Base-by-base conservation (phyloP, 2,113 vertebrate genomes). In the Natator depressus region DNA sequence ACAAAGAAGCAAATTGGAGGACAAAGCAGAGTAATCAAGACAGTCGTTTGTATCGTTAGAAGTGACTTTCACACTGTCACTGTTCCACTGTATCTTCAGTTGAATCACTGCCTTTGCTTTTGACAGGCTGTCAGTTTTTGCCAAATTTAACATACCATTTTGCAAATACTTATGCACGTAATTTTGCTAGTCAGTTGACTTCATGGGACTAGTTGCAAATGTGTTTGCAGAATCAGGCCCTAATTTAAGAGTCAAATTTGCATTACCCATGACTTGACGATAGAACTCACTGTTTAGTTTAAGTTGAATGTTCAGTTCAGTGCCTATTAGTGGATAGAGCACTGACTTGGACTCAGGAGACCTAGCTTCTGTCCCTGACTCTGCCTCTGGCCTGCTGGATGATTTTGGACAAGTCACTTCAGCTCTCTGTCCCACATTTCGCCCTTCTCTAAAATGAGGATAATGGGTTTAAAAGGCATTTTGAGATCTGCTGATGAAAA, bases 91-190 rank as follows among this genome's bases (percentile, higher is more conserved):
- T 78, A 47, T 50, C 49, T 88, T 91, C 59, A 78, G 0, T 47
- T 0, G 1, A 53, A 79, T 95, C 57, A 65, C 85, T 72, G 7
- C 69, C 2, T 84, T 46, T 93, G n/a, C 85, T 95, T 94, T 88
- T 91, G 62, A 65, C 82, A 89, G 89, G 49, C 78, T 94, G 83
- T 94, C 62, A 78, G 0, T 92, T 93, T 84, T 87, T 93, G 93
- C 95, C 87, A 75, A 92, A 87, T 19, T 69, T 69, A 72, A 72
- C 22, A 50, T 89, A 81, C 95, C 83, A 2, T 65, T 94, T 92
- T 96, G 90, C 87, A 80, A n/a, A 91, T 91, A 94, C 93, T 86
- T 96, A 95, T 90, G 29, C 54, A 35, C 85, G 89, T 94, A 84
- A 82, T 72, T 89, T 59, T 89, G 47, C 80, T 65, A 87, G 92